phyloP scores from a whole-genome alignment of 2,888 invertebrate genomes.

The Drosophila nr. perissopoda region DNA sequence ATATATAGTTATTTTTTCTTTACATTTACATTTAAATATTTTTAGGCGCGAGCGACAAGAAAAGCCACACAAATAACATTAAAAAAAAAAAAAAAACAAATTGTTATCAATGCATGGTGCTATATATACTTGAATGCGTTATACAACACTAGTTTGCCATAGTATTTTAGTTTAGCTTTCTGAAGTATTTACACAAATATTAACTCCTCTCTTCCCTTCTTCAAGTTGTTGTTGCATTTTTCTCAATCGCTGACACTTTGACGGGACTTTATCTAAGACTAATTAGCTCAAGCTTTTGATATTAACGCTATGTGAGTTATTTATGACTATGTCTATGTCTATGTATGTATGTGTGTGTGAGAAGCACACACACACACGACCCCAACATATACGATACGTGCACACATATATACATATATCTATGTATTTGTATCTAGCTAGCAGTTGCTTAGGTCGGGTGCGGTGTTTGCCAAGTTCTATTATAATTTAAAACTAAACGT shows the following conservation, averaged over 20 bases:
- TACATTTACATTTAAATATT: constrained; percentile 40
- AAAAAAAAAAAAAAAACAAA: constrained; percentile 24
- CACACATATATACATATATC: constrained; percentile 11
- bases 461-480: constrained; percentile 62
- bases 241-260: constrained; percentile 11
- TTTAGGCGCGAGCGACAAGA: constrained; percentile 73
- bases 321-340: constrained; percentile 23
- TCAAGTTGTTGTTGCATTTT: neutral
- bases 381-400: constrained; percentile 22
- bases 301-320: constrained; percentile 69
- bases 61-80: constrained; percentile 60
- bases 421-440: constrained; percentile 38
- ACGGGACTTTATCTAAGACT: constrained; percentile 34
- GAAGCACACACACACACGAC: constrained; percentile 41
- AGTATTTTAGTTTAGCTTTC: constrained; percentile 53
- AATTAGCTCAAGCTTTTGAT: constrained; percentile 67
- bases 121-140: constrained; percentile 60
- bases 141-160: constrained; percentile 72
- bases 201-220: constrained; percentile 1
- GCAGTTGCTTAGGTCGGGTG: constrained; percentile 62
- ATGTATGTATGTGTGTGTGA: constrained; percentile 37
- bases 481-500: constrained; percentile 42
- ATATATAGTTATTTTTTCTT: constrained; percentile 7
- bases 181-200: constrained; percentile 68
- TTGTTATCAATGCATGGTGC: constrained; percentile 28